Evolutionary conservation across 2,113 vertebrate species (phyloP).

Genomic region (Noturus placidus): DNA sequence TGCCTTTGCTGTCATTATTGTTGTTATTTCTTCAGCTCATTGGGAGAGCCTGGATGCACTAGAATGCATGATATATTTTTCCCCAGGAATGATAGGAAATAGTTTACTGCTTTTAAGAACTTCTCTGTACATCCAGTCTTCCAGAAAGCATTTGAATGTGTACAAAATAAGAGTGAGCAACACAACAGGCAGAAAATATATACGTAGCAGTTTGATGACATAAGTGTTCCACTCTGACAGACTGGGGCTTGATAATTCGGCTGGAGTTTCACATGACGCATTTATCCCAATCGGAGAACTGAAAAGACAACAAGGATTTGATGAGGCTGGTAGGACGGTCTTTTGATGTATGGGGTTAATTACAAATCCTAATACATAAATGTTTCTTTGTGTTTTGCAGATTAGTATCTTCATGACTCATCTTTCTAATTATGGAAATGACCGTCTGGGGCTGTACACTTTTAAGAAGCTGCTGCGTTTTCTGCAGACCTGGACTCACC

Average conservation of each 20-base stretch:
- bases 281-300: background rate
- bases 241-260: background rate
- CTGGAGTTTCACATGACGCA: background rate
- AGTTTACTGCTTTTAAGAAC: background rate
- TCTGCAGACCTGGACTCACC: conserved; percentile 91
- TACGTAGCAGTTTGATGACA: background rate
- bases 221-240: conserved; percentile 5
- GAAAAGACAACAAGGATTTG: background rate
- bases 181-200: background rate
- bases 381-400: conserved; percentile 62
- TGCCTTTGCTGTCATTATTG: background rate
- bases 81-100: background rate
- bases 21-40: background rate
- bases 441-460: conserved; percentile 94
- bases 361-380: background rate
- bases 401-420: conserved; percentile 99
- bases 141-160: background rate
- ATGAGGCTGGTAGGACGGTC: background rate
- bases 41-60: background rate
- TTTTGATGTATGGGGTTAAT: conserved; percentile 2
- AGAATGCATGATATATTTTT: background rate
- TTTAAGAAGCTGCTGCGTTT: conserved; percentile 93
- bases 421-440: conserved; percentile 95
- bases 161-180: background rate
- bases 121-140: background rate